These are phyloP conservation scores for Aleadryas rufinucha DNA, from an alignment of 2,113 vertebrate genomes.

Conservation along the genomic window DNA sequence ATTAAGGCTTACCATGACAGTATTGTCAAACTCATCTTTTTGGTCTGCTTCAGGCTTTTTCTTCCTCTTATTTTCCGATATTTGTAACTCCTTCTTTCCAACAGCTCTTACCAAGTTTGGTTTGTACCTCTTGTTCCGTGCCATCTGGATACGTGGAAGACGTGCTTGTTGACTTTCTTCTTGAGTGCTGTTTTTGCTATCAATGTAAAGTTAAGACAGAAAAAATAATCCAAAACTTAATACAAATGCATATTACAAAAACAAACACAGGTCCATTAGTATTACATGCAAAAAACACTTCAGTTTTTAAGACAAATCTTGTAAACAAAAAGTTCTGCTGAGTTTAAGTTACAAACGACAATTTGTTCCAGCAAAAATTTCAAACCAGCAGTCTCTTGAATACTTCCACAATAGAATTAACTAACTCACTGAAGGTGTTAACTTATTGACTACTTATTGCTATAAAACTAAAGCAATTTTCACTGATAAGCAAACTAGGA, in stretches of 20 bases:
- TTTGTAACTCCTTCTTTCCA: constrained; percentile 11
- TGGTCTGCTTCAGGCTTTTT: not conserved
- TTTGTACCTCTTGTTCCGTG: constrained; percentile 39
- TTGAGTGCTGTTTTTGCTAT: not conserved
- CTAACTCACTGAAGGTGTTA: not conserved
- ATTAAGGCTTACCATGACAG: constrained; percentile 23
- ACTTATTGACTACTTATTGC: not conserved
- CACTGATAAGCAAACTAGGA: not conserved
- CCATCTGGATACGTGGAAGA: not conserved
- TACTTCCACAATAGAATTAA: not conserved
- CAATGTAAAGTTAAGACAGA: not conserved
- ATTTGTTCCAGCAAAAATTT: not conserved
- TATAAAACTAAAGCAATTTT: not conserved
- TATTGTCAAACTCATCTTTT: not conserved
- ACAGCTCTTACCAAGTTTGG: constrained; percentile 52
- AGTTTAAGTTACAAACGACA: not conserved
- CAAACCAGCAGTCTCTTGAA: not conserved
- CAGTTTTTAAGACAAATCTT: not conserved
- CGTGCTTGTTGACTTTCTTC: constrained; percentile 20
- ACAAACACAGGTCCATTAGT: not conserved
- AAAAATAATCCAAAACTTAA: not conserved
- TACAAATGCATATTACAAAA: not conserved
- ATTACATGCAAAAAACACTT: not conserved
- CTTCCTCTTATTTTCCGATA: not conserved
- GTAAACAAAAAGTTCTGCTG: not conserved